Evolutionary conservation across 2,888 invertebrate species (phyloP).

Genomic region (Tetragnatha montana): DNA sequence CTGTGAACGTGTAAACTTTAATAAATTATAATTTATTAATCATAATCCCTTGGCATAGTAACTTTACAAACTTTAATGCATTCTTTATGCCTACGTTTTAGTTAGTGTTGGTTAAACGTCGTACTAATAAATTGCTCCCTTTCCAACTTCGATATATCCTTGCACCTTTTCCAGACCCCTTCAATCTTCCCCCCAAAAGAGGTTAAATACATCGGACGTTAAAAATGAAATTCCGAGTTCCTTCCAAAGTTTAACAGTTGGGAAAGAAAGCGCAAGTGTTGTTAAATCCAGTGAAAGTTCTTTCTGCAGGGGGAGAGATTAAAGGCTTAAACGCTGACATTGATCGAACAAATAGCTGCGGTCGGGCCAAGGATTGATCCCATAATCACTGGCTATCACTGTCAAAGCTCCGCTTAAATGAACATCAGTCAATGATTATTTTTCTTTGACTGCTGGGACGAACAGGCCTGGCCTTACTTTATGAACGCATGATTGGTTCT

Average conservation of each 20-base stretch:
- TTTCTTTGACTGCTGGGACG: slow-evolving; percentile 23
- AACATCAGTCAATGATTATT: slow-evolving; percentile 48
- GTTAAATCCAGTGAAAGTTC: slow-evolving; percentile 35
- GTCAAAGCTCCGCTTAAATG: slow-evolving; percentile 46
- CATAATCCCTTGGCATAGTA: too few species aligned
- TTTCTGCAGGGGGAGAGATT: slow-evolving; percentile 18
- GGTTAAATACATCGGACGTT: not conserved
- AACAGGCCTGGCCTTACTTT: not conserved
- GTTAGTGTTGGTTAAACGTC: too few species aligned
- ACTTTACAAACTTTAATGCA: too few species aligned
- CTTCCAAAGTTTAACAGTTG: not conserved
- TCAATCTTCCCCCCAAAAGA: not conserved
- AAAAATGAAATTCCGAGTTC: not conserved
- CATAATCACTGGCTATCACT: slow-evolving; percentile 40
- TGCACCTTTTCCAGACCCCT: too few species aligned
- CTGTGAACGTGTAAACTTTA: too few species aligned
- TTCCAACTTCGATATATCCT: too few species aligned
- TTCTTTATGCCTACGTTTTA: too few species aligned
- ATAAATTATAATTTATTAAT: too few species aligned
- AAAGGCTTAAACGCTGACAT: slow-evolving; percentile 42
- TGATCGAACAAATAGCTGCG: slow-evolving; percentile 31
- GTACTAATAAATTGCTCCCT: too few species aligned
- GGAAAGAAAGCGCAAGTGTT: slow-evolving; percentile 16
- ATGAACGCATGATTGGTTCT: slow-evolving; percentile 22
- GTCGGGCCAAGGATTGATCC: slow-evolving; percentile 26